Evolutionary conservation across 2,888 invertebrate species (phyloP).

Genomic region (Agrochola circellaris): DNA sequence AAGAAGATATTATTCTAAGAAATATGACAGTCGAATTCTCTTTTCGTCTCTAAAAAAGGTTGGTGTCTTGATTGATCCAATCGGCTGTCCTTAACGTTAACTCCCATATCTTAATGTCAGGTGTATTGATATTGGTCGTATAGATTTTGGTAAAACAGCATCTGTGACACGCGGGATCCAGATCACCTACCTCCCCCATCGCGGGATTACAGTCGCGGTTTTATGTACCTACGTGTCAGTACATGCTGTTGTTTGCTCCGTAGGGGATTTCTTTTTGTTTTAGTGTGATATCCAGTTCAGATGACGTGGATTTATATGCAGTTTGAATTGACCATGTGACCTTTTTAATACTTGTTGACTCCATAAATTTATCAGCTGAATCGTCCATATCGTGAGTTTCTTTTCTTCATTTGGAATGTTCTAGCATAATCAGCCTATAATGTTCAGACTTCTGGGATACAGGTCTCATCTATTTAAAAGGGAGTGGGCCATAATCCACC

Average conservation of each 20-base stretch:
- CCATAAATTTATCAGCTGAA: too few relatives aligned
- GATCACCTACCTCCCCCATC: conserved; percentile 62
- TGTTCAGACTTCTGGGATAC: too few relatives aligned
- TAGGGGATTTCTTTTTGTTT: too few relatives aligned
- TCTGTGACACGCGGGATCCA: conserved; percentile 64
- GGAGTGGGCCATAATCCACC: too few relatives aligned
- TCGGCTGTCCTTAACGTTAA: background rate
- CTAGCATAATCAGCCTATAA: too few relatives aligned
- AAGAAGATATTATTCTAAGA: too few relatives aligned
- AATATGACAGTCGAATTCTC: too few relatives aligned
- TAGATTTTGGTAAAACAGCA: conserved; percentile 45
- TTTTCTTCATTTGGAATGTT: background rate
- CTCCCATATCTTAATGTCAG: conserved; percentile 9
- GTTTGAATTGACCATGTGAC: background rate
- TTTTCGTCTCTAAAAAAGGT: background rate
- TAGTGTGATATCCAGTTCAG: too few relatives aligned
- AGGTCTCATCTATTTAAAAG: too few relatives aligned
- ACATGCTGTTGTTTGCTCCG: conserved; percentile 13
- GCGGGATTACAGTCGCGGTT: conserved; percentile 59
- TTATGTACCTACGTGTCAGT: conserved; percentile 19
- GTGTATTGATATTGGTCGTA: conserved; percentile 38
- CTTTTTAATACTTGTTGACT: background rate
- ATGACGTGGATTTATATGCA: background rate
- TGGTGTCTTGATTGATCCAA: background rate
- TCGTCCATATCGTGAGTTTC: background rate